Conservation (phyloP, 2,797 vertebrate species). For the Odontamblyopus rebecca region DNA sequence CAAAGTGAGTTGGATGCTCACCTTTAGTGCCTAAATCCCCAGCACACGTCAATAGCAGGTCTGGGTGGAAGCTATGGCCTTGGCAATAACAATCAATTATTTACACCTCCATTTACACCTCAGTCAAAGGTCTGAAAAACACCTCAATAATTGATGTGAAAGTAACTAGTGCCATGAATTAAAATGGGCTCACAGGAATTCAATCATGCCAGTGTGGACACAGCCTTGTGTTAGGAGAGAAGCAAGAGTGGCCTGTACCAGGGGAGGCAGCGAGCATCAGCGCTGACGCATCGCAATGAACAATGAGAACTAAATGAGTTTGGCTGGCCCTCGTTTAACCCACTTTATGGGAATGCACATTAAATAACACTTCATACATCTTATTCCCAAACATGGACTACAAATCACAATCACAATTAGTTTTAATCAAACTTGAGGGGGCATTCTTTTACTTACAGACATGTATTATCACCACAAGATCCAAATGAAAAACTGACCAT, state of each 20-base stretch:
- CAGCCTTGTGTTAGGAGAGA: neutral
- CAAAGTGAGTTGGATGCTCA: neutral
- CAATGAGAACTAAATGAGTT: neutral
- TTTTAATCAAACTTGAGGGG: neutral
- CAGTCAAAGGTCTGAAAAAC: constrained; percentile 9
- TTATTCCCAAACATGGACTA: too few species aligned
- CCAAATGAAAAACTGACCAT: neutral
- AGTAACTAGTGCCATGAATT: constrained; percentile 5
- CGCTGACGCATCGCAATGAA: neutral
- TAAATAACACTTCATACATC: too few species aligned
- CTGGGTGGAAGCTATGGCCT: constrained; percentile 11
- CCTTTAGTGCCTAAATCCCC: neutral
- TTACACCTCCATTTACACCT: constrained; percentile 3
- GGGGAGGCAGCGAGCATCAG: neutral
- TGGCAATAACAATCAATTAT: constrained; percentile 20
- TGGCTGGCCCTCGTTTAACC: too few species aligned
- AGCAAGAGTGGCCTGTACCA: neutral
- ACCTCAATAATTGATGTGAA: constrained; percentile 2
- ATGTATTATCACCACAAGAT: neutral
- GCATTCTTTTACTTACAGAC: neutral
- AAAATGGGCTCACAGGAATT: constrained; percentile 4
- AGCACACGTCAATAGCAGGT: constrained; percentile 5
- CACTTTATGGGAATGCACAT: too few species aligned
- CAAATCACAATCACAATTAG: neutral
- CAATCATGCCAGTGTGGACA: constrained; percentile 2